Evolutionary conservation across 2,797 vertebrate genomes (phyloP).

Genomic region (Iguana delicatissima): DNA sequence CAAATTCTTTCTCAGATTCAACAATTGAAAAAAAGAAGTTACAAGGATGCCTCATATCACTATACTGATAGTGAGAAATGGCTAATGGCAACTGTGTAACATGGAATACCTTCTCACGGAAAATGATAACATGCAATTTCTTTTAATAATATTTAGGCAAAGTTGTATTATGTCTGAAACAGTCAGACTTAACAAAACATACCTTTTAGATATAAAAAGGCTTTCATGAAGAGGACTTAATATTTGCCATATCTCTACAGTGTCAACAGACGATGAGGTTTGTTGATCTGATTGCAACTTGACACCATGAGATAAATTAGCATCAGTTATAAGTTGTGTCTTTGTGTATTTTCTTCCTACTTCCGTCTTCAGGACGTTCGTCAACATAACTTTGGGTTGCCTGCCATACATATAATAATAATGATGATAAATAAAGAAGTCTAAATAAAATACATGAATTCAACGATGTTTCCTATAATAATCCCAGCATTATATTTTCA

Average conservation of each 20-base stretch:
- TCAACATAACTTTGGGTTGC: conserved; percentile 86
- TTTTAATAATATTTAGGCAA: conserved; percentile 45
- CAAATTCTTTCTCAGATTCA: conserved; percentile 6
- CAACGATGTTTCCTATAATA: conserved; percentile 43
- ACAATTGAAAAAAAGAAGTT: conserved; percentile 17
- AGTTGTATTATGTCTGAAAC: conserved; percentile 18
- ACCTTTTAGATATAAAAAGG: conserved; percentile 81
- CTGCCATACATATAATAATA: conserved; percentile 81
- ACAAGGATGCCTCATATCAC: conserved; percentile 13
- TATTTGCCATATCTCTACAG: conserved; percentile 77
- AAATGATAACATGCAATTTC: conserved; percentile 49
- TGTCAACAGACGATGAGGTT: conserved; percentile 78
- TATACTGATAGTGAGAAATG: conserved; percentile 30
- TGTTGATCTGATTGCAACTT: conserved; percentile 77
- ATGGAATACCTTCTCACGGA: conserved; percentile 22
- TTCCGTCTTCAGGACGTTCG: conserved; percentile 82
- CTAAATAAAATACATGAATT: conserved; percentile 48
- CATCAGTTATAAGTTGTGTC: conserved; percentile 72
- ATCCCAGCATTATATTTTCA: not conserved
- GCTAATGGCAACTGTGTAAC: not conserved
- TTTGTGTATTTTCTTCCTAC: conserved; percentile 82
- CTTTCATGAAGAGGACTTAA: conserved; percentile 79
- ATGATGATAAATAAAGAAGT: conserved; percentile 70
- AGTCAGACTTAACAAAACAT: conserved; percentile 68
- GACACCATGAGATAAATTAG: conserved; percentile 78